Conservation (phyloP, 2,797 vertebrate species). For the Myotis myotis region DNA sequence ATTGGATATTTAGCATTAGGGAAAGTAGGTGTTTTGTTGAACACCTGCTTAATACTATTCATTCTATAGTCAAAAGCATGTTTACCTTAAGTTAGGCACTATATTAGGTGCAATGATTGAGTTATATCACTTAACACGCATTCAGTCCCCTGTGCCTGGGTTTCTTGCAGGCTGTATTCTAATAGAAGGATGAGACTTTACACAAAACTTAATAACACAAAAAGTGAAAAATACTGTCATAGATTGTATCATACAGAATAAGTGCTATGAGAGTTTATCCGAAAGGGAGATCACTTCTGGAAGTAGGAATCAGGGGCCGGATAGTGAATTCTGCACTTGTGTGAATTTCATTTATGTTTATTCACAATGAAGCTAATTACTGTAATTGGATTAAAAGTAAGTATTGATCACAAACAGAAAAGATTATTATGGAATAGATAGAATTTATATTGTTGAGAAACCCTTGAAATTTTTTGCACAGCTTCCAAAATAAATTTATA, state of each 20-base stretch:
- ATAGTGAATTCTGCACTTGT: neutral
- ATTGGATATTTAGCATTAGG: neutral
- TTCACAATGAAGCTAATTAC: neutral
- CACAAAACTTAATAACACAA: neutral
- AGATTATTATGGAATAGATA: slow-evolving; percentile 20
- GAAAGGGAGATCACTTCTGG: neutral
- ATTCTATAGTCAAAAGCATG: neutral
- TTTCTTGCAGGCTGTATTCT: slow-evolving; percentile 38
- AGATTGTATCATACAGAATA: neutral
- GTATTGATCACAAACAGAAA: neutral
- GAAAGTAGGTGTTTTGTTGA: neutral
- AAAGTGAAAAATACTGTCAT: neutral
- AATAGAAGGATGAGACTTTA: neutral
- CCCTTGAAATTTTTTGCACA: neutral
- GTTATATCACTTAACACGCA: neutral
- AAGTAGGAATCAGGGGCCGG: neutral
- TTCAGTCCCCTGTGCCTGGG: too few relatives aligned
- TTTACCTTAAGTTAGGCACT: neutral
- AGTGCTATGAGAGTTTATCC: neutral
- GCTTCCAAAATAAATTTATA: slow-evolving; percentile 29
- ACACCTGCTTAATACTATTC: neutral
- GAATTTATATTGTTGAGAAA: slow-evolving; percentile 27
- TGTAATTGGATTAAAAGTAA: neutral
- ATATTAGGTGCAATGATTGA: neutral
- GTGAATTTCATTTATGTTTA: slow-evolving; percentile 24